Percentiles rank a stretch among this genome's conserved stretches.
Conservation (phyloP, 1,140 invertebrate species). For the Saccostrea cuccullata region DNA sequence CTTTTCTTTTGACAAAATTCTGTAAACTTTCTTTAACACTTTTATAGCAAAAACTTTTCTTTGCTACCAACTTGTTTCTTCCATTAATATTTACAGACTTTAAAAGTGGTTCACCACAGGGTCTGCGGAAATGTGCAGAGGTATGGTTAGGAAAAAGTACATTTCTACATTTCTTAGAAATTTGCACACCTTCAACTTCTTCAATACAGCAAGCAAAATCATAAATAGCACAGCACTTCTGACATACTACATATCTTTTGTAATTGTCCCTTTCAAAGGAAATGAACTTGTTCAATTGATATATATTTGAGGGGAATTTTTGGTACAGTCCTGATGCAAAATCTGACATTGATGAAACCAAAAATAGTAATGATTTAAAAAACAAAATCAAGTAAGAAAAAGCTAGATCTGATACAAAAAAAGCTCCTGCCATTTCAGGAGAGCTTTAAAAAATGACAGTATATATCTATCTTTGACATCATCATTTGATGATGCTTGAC, state of each 20-base stretch:
- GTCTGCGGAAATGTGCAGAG: background rate
- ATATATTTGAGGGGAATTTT: conserved; percentile 13
- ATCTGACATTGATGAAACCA: background rate
- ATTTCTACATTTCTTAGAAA: background rate
- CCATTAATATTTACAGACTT: background rate
- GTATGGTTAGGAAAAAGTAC: conserved; percentile 13
- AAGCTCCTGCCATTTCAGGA: background rate
- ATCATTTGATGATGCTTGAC: too few species aligned
- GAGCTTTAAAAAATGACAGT: background rate
- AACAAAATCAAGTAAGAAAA: background rate
- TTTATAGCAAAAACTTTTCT: background rate
- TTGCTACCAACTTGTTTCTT: background rate
- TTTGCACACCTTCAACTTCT: conserved; percentile 38
- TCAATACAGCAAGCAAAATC: conserved; percentile 11
- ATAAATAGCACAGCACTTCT: conserved; percentile 48
- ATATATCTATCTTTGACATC: background rate
- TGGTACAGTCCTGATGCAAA: too few species aligned
- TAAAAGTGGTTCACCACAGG: conserved; percentile 28
- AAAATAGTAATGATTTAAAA: background rate
- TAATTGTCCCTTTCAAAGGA: background rate
- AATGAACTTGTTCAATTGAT: conserved; percentile 5
- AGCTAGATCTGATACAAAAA: background rate
- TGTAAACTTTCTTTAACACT: background rate
- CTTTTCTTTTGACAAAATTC: conserved; percentile 4
- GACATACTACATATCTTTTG: conserved; percentile 43